A percentile compares a stretch with the other conserved stretches of the same genome.
Conservation (phyloP, 2,797 vertebrate genomes). For the Novumbra hubbsi region DNA sequence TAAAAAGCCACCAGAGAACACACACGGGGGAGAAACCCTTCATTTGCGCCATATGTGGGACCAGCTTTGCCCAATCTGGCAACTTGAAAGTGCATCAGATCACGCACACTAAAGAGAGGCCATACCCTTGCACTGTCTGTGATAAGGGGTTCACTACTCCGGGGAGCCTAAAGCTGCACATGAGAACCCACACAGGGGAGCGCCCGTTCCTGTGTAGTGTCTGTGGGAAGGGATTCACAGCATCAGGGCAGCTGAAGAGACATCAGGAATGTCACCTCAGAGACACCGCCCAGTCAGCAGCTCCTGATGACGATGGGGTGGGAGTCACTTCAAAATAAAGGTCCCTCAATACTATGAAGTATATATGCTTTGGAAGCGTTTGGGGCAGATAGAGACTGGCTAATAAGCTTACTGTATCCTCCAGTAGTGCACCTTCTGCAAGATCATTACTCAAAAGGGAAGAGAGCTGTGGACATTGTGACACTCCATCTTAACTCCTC, state of each 20-base stretch:
- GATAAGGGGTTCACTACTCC: background rate
- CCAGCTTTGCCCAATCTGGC: background rate
- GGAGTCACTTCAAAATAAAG: background rate
- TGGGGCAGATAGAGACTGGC: no score
- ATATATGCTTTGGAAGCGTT: no score
- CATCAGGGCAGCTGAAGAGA: constrained; percentile 2
- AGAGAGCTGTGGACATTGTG: no score
- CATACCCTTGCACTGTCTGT: background rate
- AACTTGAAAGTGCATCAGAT: background rate
- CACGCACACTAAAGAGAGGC: constrained; percentile 3
- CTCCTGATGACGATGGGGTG: background rate
- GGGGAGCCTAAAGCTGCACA: background rate
- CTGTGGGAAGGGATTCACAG: constrained; percentile 6
- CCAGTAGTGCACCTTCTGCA: no score
- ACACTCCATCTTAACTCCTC: no score
- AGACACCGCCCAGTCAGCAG: background rate
- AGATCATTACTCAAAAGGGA: no score
- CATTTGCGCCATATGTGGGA: background rate
- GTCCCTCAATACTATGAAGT: background rate
- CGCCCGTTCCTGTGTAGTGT: constrained; percentile 3
- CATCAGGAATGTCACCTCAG: constrained; percentile 1
- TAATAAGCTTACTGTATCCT: no score
- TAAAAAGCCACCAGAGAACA: background rate
- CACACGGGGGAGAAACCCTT: constrained; percentile 11
- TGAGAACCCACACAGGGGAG: background rate